Evolutionary conservation across 1,140 invertebrate genomes (phyloP).

Genomic region (Mamestra configurata): DNA sequence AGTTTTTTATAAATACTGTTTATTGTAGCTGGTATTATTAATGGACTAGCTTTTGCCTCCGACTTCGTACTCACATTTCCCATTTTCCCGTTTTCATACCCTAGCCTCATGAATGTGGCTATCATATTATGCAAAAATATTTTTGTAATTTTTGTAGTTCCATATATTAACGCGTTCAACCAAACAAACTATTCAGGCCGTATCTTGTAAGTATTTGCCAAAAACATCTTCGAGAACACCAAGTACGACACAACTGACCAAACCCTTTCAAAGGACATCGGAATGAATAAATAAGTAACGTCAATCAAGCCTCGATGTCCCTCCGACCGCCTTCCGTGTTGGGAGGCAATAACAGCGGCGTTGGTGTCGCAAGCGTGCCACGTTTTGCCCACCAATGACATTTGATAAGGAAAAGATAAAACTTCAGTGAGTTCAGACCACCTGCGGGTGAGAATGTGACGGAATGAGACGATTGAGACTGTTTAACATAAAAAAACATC

Average conservation of each 20-base stretch:
- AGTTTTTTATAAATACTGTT: no score
- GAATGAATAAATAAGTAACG: slow-evolving; percentile 77
- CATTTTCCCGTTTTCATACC: no score
- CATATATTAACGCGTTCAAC: no score
- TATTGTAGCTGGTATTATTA: no score
- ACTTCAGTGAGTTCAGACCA: slow-evolving; percentile 27
- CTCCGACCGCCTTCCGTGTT: slow-evolving; percentile 51
- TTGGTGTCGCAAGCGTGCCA: slow-evolving; percentile 31
- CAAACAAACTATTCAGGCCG: no score
- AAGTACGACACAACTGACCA: slow-evolving; percentile 52
- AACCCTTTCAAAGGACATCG: slow-evolving; percentile 68
- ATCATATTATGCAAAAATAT: no score
- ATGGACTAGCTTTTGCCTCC: no score
- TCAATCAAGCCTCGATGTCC: slow-evolving; percentile 67
- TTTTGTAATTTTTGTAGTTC: no score
- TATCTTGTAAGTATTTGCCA: no score
- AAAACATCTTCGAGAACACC: slow-evolving; percentile 29
- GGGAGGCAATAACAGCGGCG: slow-evolving; percentile 56
- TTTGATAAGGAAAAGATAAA: slow-evolving; percentile 50
- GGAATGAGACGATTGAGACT: neutral
- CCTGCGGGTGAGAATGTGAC: slow-evolving; percentile 14
- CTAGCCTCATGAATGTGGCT: no score
- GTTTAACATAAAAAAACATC: no score
- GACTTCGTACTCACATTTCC: no score
- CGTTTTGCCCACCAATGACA: slow-evolving; percentile 39